Evolutionary conservation across 2,113 vertebrate genomes (phyloP), one percentile per base, ranked within the genome.

Genomic region (Haemorhous mexicanus): DNA sequence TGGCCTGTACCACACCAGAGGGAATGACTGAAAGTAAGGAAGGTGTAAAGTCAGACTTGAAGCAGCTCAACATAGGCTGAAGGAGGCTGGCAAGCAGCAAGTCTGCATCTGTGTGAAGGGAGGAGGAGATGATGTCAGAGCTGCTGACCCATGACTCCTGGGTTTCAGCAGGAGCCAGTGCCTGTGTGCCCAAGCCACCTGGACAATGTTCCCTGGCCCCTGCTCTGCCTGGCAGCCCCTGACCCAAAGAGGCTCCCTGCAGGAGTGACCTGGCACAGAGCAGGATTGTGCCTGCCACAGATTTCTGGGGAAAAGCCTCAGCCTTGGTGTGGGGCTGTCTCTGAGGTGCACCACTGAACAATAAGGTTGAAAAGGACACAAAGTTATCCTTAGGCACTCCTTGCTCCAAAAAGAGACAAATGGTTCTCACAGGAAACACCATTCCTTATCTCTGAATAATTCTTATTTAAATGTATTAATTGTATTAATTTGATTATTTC

Each of bases 61-160:
- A 50, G 49, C 39, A 72, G 15, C 13, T 49, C 37, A 22, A 9
- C 9, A 5, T 2, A 12, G 50, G 37, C 30, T 62, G 27, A 35
- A 11, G 24, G 20, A 70, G 26, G 35, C 2, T 37, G 32, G 28
- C 22, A 37, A 70, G 58, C 22, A 59, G 35, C 6, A 7, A 14
- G 49, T 1, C 2, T 22, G 24, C n/a, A 3, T 14, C 10, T 10
- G 3, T 26, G 0, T 4, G 22, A 50, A 4, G 2, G 10, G 9
- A 16, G 52, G 11, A 62, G 46, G 22, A 58, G 35, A 10, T 3
- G 14, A n/a, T 15, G 15, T 5, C 15, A 3, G 4, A 15, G 67
- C 28, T 53, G 39, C 20, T 7, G 15, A 7, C 35, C 41, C 37
- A 5, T 1, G 9, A 12, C 32, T 12, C 35, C 55, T 37, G 23